These are phyloP conservation scores for Drosophila anceps DNA, from an alignment of 2,888 invertebrate genomes.

Conservation along the genomic window DNA sequence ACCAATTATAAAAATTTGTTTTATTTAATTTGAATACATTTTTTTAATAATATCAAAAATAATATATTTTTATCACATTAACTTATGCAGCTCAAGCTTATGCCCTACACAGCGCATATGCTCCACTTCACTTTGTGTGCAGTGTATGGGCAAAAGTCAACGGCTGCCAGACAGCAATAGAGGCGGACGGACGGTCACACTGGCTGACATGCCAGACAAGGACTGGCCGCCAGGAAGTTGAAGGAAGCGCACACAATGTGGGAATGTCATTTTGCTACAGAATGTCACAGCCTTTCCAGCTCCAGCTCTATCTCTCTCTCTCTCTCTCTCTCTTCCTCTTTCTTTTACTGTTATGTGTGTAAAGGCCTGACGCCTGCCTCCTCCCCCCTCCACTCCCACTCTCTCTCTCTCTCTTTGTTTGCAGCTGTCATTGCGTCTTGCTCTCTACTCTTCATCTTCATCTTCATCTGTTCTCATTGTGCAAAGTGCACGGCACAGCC, in stretches of 20 bases:
- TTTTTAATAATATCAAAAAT: not conserved
- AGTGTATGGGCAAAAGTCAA: slow-evolving; percentile 46
- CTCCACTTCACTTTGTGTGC: not conserved
- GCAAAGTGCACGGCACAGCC: slow-evolving; percentile 38
- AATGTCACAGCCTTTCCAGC: slow-evolving; percentile 28
- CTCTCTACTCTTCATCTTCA: slow-evolving; percentile 6
- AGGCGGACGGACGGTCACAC: slow-evolving; percentile 26
- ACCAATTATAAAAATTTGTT: no score
- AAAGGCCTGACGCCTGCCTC: not conserved
- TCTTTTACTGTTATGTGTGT: slow-evolving; percentile 14
- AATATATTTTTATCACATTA: not conserved
- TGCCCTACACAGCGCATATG: not conserved
- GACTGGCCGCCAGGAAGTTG: slow-evolving; percentile 62
- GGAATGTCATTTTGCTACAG: slow-evolving; percentile 52
- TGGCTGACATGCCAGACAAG: slow-evolving; percentile 46
- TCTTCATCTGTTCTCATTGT: slow-evolving; percentile 33
- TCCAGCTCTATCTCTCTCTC: not conserved
- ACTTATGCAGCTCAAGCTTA: not conserved
- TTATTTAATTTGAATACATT: not conserved
- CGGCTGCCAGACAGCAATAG: slow-evolving; percentile 40
- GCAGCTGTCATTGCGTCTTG: slow-evolving; percentile 40
- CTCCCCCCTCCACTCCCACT: not conserved
- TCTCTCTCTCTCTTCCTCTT: not conserved
- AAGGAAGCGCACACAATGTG: slow-evolving; percentile 69
- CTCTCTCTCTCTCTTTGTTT: slow-evolving; percentile 3